A percentile compares a stretch with the other conserved stretches of the same genome.
phyloP scores from a whole-genome alignment of 2,888 invertebrate species.

The Cryptophagus acutangulus region DNA sequence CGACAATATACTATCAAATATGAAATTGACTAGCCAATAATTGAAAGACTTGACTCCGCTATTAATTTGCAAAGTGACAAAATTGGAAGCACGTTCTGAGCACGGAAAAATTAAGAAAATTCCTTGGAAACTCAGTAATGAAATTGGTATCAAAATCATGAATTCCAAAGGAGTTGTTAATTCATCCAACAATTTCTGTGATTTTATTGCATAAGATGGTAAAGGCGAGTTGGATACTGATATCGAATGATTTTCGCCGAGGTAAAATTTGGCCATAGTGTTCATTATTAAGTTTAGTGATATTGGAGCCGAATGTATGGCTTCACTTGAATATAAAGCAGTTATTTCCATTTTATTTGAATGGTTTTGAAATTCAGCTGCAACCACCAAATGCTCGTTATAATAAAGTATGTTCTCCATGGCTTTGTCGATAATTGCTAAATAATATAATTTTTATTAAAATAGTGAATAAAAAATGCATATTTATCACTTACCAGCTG shows the following conservation, averaged over 20 bases:
- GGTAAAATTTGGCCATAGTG: slow-evolving; percentile 43
- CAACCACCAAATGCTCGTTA: slow-evolving; percentile 48
- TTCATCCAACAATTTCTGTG: no score
- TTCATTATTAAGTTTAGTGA: slow-evolving; percentile 52
- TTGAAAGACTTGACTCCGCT: slow-evolving; percentile 56
- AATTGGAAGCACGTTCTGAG: slow-evolving; percentile 56
- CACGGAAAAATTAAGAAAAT: slow-evolving; percentile 59
- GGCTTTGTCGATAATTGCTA: slow-evolving; percentile 46
- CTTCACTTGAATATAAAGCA: slow-evolving; percentile 48
- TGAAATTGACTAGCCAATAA: slow-evolving; percentile 61
- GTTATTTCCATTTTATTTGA: slow-evolving; percentile 25
- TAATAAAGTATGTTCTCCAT: slow-evolving; percentile 47
- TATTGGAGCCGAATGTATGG: slow-evolving; percentile 52
- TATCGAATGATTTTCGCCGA: slow-evolving; percentile 40
- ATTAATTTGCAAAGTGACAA: slow-evolving; percentile 65
- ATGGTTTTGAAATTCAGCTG: slow-evolving; percentile 46
- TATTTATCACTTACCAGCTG: no score
- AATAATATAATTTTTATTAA: no score
- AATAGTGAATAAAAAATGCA: no score
- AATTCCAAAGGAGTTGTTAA: no score
- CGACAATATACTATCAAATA: slow-evolving; percentile 53
- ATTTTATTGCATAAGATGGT: no score
- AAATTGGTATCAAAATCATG: no score
- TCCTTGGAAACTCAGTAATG: slow-evolving; percentile 48
- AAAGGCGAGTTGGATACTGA: slow-evolving; percentile 40